Conservation (phyloP, 1,140 invertebrate species). For the Zaprionus nigranus region DNA sequence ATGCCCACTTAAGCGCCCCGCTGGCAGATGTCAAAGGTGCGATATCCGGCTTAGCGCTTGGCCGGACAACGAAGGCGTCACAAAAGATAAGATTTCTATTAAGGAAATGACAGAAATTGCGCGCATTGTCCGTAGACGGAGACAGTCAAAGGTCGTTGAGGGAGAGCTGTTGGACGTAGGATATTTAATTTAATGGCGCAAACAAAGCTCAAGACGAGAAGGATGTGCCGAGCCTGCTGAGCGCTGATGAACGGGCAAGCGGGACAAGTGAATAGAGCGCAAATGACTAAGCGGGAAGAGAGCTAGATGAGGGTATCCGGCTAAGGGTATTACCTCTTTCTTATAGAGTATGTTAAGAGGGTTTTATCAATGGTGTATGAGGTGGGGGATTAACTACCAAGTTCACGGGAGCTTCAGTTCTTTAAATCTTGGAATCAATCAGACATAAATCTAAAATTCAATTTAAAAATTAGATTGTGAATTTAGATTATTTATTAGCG, state of each 20-base stretch:
- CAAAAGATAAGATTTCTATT: constrained; percentile 84
- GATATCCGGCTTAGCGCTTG: constrained; percentile 72
- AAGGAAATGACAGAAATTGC: constrained; percentile 81
- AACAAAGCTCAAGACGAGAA: constrained; percentile 66
- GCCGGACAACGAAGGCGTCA: constrained; percentile 42
- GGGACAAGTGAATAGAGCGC: constrained; percentile 38
- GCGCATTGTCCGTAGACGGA: constrained; percentile 57
- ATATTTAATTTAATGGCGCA: constrained; percentile 83
- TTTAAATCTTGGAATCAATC: too few relatives aligned
- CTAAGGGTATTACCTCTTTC: neutral
- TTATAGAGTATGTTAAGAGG: neutral
- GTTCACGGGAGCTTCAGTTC: too few relatives aligned
- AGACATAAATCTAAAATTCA: too few relatives aligned
- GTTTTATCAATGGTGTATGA: neutral
- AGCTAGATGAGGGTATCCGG: neutral
- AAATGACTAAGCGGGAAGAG: constrained; percentile 65
- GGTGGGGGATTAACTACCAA: too few relatives aligned
- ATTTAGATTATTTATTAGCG: too few relatives aligned
- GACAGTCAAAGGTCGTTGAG: constrained; percentile 40
- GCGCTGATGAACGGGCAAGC: neutral
- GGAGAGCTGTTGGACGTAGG: constrained; percentile 35
- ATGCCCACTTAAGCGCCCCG: constrained; percentile 40
- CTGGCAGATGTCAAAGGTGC: constrained; percentile 79
- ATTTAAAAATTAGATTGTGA: too few relatives aligned
- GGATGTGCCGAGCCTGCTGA: constrained; percentile 35